A percentile compares a stretch with the other conserved stretches of the same genome.
phyloP scores from a whole-genome alignment of 2,797 vertebrate species.

The Galagoides demidoff region DNA sequence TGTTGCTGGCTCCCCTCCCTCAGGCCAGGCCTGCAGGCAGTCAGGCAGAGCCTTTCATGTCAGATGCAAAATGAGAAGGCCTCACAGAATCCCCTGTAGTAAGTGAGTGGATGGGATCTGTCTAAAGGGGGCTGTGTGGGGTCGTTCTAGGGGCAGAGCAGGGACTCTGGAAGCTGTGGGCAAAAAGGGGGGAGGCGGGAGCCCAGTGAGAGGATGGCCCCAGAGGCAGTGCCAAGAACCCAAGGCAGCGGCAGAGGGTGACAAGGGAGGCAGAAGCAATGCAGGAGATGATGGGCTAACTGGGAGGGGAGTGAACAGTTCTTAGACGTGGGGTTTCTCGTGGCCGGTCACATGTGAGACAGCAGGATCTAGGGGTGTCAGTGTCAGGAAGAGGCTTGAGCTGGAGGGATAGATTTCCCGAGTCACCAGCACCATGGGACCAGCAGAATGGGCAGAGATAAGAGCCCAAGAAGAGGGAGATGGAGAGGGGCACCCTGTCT shows the following conservation, averaged over 20 bases:
- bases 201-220: background rate
- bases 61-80: background rate
- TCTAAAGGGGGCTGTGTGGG: background rate
- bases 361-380: background rate
- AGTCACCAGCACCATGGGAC: background rate
- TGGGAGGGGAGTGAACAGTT: background rate
- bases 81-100: background rate
- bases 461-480: background rate
- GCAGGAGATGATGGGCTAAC: rapidly evolving
- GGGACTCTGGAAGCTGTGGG: background rate
- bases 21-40: background rate
- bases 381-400: background rate
- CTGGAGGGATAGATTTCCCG: background rate
- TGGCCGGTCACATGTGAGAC: background rate
- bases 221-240: background rate
- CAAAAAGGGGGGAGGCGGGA: background rate
- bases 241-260: background rate
- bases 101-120: background rate
- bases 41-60: background rate
- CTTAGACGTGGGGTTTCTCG: background rate
- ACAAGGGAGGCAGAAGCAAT: background rate
- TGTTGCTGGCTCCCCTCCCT: background rate
- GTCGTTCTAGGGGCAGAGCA: background rate
- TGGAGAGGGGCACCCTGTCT: no score
- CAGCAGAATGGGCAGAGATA: background rate